These are phyloP conservation scores for Buceros bicornis DNA, from an alignment of 2,797 vertebrate species.

Conservation along the genomic window DNA sequence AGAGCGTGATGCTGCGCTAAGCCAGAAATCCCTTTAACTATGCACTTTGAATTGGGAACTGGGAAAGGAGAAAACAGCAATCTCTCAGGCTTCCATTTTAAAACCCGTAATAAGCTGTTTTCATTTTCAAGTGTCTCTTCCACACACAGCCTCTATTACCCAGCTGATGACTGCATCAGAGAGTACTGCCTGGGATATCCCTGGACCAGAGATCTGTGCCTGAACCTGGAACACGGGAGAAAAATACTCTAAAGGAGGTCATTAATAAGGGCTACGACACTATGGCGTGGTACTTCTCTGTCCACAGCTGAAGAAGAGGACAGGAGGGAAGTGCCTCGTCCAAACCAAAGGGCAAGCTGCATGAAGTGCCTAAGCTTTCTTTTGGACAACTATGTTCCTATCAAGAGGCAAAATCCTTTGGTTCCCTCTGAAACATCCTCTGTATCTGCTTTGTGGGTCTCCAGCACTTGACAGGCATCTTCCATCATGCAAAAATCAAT, in stretches of 20 bases:
- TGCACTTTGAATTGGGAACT: not conserved
- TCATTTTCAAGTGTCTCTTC: not conserved
- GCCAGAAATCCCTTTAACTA: slow-evolving; percentile 2
- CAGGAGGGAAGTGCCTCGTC: not conserved
- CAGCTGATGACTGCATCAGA: not conserved
- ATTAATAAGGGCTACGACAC: not conserved
- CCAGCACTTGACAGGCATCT: not conserved
- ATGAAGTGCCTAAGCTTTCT: not conserved
- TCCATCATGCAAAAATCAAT: not conserved
- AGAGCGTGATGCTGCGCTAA: not conserved
- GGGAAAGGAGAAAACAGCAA: not conserved
- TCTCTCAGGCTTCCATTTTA: slow-evolving; percentile 26
- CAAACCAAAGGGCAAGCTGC: not conserved
- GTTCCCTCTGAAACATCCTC: not conserved
- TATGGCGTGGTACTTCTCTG: not conserved
- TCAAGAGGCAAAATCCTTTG: not conserved
- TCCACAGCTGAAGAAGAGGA: not conserved
- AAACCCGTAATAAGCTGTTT: not conserved
- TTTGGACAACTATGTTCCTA: not conserved
- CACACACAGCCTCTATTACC: not conserved
- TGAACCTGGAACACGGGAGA: not conserved
- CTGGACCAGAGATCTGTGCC: not conserved
- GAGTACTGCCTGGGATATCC: not conserved
- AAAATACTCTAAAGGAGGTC: not conserved
- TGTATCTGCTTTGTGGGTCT: not conserved